Conservation (phyloP, 2,888 invertebrate genomes). For the Euzophera pinguis region DNA sequence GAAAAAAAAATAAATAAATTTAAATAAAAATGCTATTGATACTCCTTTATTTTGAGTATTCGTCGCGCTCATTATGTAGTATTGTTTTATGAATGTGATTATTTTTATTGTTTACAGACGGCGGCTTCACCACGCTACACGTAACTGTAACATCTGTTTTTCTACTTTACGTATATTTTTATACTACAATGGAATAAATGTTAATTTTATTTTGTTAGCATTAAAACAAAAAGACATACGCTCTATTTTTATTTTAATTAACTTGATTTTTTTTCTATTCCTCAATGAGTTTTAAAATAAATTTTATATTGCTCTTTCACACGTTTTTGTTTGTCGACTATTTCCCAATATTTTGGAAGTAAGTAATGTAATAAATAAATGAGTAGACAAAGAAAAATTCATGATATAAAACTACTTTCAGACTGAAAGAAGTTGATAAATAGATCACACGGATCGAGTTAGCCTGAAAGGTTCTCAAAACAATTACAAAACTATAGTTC, state of each 20-base stretch:
- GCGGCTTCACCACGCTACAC: conserved; percentile 24
- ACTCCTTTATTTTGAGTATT: too few relatives aligned
- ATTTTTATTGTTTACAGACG: not conserved
- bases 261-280: conserved; percentile 44
- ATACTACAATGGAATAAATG: conserved; percentile 76
- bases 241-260: conserved; percentile 59
- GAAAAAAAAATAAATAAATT: too few relatives aligned
- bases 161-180: conserved; percentile 78
- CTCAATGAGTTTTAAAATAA: conserved; percentile 69
- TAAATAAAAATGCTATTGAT: too few relatives aligned
- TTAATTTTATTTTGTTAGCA: conserved; percentile 79
- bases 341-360: not conserved
- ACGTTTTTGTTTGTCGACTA: conserved; percentile 44
- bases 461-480: too few relatives aligned
- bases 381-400: too few relatives aligned
- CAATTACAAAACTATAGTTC: too few relatives aligned
- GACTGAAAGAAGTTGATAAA: too few relatives aligned
- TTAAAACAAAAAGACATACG: conserved; percentile 78
- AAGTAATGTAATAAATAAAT: too few relatives aligned
- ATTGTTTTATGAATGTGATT: not conserved
- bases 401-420: too few relatives aligned
- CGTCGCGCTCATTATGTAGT: not conserved
- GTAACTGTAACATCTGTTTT: conserved; percentile 43
- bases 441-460: too few relatives aligned
- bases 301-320: conserved; percentile 74